Evolutionary conservation across 2,888 invertebrate genomes (phyloP).

Genomic region (Shargacucullia verbasci): DNA sequence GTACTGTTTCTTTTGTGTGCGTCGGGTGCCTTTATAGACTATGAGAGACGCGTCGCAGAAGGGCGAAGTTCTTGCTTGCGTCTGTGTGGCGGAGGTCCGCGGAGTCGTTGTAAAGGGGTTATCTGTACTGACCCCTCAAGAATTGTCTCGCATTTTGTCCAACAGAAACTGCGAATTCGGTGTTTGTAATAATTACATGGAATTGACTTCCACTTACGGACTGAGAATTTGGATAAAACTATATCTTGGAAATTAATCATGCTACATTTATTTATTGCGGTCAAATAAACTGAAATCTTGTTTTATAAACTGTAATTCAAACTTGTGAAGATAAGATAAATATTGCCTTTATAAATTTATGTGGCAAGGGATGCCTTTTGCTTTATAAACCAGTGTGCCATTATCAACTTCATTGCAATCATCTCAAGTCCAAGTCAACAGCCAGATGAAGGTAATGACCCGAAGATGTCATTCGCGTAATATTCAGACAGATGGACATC

Average conservation of each 20-base stretch:
- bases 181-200: constrained; percentile 39
- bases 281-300: neutral
- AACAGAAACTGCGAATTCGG: constrained; percentile 64
- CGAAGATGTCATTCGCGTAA: no score
- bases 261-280: neutral
- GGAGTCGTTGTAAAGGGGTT: constrained; percentile 72
- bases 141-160: constrained; percentile 67
- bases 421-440: no score
- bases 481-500: no score
- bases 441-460: no score
- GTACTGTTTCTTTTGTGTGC: constrained; percentile 82
- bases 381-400: no score
- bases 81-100: constrained; percentile 75
- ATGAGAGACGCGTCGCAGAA: constrained; percentile 75
- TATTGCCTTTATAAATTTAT: no score
- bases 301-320: no score
- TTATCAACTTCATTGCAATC: no score
- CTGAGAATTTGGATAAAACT: constrained; percentile 5
- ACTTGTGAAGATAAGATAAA: no score
- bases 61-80: constrained; percentile 77
- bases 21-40: constrained; percentile 85
- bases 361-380: no score
- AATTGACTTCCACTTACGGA: constrained; percentile 10
- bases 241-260: neutral
- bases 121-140: constrained; percentile 76